Conservation (phyloP, 2,888 invertebrate species). For the Prosapia bicincta region DNA sequence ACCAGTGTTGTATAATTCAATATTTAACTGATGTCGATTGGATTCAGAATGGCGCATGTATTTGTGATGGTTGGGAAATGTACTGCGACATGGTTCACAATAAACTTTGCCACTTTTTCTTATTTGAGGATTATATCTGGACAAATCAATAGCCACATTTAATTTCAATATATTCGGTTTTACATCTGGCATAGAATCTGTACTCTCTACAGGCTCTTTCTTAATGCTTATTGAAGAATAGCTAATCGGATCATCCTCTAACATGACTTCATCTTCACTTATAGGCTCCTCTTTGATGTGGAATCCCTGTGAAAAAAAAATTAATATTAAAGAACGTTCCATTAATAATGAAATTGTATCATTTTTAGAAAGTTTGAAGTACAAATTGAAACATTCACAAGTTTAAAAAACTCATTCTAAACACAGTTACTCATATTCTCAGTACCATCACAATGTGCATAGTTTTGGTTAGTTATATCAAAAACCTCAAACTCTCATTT, state of each 20-base stretch:
- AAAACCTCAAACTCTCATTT: too few species aligned
- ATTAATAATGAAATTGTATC: not conserved
- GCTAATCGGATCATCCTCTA: conserved; percentile 17
- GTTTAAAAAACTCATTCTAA: too few species aligned
- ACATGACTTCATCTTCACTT: conserved; percentile 20
- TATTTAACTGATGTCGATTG: conserved; percentile 16
- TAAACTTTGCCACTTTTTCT: conserved; percentile 20
- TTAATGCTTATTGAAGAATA: conserved; percentile 21
- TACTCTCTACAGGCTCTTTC: conserved; percentile 8
- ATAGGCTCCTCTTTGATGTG: conserved; percentile 32
- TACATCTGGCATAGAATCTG: conserved; percentile 6
- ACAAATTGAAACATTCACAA: not conserved
- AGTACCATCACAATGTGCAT: too few species aligned
- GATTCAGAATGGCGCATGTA: conserved; percentile 20
- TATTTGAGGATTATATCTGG: conserved; percentile 4
- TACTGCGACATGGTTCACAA: conserved; percentile 22
- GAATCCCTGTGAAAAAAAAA: conserved; percentile 24
- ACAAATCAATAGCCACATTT: conserved; percentile 6
- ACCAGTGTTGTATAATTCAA: conserved; percentile 4
- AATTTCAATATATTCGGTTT: conserved; percentile 17
- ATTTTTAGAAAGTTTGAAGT: not conserved
- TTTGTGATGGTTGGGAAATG: conserved; percentile 19
- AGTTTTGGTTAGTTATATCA: too few species aligned
- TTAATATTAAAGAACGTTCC: not conserved
- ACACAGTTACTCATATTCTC: too few species aligned